Percentiles rank a stretch among this genome's conserved stretches.
These are phyloP conservation scores for Amphibalanus amphitrite DNA, from an alignment of 1,140 invertebrate genomes.

Conservation along the genomic window DNA sequence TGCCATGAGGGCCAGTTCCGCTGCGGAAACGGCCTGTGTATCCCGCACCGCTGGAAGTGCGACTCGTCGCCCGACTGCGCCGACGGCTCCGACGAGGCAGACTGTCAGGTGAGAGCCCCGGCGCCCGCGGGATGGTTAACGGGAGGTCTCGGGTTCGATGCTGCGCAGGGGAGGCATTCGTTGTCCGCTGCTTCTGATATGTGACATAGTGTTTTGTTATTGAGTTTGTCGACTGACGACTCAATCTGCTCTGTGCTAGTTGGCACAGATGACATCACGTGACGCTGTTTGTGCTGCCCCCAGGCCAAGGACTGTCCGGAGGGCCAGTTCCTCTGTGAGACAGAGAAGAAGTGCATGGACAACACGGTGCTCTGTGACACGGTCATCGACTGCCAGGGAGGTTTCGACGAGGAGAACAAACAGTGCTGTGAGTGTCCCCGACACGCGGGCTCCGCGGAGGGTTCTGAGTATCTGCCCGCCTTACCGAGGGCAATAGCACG, in stretches of 20 bases:
- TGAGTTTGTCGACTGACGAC: background rate
- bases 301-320: background rate
- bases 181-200: background rate
- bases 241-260: background rate
- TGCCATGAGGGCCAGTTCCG: conserved; percentile 82
- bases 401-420: background rate
- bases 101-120: conserved; percentile 44
- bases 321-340: background rate
- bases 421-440: too few species aligned
- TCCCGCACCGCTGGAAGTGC: conserved; percentile 44
- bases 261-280: background rate
- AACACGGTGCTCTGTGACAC: background rate
- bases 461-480: too few species aligned
- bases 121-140: conserved; percentile 25
- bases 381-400: background rate
- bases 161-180: background rate
- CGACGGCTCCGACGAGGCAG: conserved; percentile 54
- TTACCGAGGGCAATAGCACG: too few species aligned
- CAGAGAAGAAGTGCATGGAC: background rate
- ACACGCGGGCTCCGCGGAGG: too few species aligned
- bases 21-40: conserved; percentile 82
- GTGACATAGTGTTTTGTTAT: background rate
- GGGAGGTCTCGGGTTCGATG: background rate
- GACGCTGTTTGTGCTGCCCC: background rate
- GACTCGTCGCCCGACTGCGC: conserved; percentile 30